A percentile compares a stretch with the other conserved stretches of the same genome.
Conservation (phyloP, 2,888 invertebrate species). For the Punctoribates punctum region DNA sequence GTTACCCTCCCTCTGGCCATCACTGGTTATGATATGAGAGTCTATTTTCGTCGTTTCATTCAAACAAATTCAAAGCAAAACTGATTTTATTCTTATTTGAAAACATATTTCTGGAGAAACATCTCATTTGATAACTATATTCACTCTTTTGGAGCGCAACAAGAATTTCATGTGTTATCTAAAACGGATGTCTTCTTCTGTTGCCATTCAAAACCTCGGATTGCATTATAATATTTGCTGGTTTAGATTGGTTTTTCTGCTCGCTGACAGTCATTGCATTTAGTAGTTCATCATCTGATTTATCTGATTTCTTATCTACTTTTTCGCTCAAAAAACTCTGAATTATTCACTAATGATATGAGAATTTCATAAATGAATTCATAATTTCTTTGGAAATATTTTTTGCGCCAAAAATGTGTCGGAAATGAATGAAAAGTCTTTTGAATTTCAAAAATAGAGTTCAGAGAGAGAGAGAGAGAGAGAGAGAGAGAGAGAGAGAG, state of each 20-base stretch:
- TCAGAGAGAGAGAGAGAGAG: neutral
- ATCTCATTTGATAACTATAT: neutral
- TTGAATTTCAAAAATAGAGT: neutral
- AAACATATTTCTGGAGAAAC: neutral
- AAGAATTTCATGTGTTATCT: neutral
- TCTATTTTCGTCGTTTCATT: neutral
- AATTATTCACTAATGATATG: too few relatives aligned
- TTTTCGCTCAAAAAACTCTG: too few relatives aligned
- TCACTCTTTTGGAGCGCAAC: neutral
- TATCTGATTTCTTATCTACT: neutral
- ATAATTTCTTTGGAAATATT: too few relatives aligned
- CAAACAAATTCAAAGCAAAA: neutral
- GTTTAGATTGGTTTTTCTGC: neutral
- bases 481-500: too few relatives aligned
- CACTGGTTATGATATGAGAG: too few relatives aligned
- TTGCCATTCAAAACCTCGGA: neutral
- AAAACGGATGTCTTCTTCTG: constrained; percentile 11
- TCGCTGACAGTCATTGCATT: neutral
- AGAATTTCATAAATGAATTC: too few relatives aligned
- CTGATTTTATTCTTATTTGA: neutral
- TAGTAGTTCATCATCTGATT: neutral
- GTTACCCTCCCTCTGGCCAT: too few relatives aligned
- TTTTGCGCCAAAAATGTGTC: too few relatives aligned
- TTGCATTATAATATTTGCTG: constrained; percentile 21
- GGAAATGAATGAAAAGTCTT: too few relatives aligned